These are phyloP conservation scores for Callorhinus ursinus DNA, from an alignment of 2,113 vertebrate species.

Conservation along the genomic window DNA sequence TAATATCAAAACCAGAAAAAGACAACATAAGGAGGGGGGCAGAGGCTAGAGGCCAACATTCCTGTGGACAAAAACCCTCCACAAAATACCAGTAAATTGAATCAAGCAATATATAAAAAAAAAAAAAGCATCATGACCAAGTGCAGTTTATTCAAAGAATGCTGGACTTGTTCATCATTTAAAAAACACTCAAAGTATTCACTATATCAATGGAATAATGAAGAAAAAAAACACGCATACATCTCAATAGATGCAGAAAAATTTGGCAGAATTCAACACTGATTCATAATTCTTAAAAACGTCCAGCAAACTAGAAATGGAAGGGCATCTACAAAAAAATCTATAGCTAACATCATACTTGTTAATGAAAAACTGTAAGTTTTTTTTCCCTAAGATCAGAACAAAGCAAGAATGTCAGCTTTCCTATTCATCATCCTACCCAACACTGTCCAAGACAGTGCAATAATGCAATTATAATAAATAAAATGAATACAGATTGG, in stretches of 20 bases:
- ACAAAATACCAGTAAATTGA: neutral
- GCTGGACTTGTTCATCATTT: neutral
- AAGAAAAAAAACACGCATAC: neutral
- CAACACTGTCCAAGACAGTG: neutral
- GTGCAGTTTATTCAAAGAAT: neutral
- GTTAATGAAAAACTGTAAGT: neutral
- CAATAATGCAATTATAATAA: neutral
- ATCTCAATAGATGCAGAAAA: constrained; percentile 5
- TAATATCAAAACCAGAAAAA: neutral
- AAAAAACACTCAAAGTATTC: neutral
- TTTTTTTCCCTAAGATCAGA: neutral
- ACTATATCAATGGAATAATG: neutral
- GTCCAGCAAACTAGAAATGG: neutral
- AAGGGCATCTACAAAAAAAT: neutral
- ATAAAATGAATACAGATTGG: constrained; percentile 3
- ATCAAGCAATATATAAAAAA: neutral
- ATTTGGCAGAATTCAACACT: neutral
- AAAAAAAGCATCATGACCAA: neutral
- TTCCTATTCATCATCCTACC: neutral
- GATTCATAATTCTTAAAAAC: neutral
- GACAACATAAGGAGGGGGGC: neutral
- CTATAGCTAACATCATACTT: neutral
- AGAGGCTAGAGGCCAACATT: neutral
- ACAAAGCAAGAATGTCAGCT: neutral
- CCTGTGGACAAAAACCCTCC: neutral